Conservation (phyloP, 2,797 vertebrate genomes). For the Cirrhinus mrigala region DNA sequence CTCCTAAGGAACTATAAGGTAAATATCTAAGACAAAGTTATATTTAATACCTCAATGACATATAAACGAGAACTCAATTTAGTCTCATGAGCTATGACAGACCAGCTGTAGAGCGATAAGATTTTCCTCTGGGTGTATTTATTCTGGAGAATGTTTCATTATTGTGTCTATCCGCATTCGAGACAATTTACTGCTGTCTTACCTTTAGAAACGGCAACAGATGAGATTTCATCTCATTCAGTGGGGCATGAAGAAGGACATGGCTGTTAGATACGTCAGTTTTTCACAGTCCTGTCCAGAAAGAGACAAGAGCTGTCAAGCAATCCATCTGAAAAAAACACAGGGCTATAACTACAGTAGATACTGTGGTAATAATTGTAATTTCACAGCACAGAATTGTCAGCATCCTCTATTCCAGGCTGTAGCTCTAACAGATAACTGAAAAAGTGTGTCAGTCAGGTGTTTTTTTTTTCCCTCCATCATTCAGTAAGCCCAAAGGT, state of each 20-base stretch:
- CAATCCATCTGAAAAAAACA: slow-evolving; percentile 59
- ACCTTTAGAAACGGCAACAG: slow-evolving; percentile 51
- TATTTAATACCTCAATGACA: not conserved
- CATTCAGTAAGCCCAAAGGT: slow-evolving; percentile 13
- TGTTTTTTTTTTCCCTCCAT: slow-evolving; percentile 34
- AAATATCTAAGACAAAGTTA: not conserved
- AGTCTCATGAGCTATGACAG: not conserved
- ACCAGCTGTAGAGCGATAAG: not conserved
- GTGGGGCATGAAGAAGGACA: slow-evolving; percentile 23
- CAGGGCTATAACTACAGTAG: not conserved
- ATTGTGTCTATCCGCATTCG: not conserved
- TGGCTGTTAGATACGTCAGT: slow-evolving; percentile 16
- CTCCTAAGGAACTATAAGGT: not conserved
- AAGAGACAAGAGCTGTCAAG: slow-evolving; percentile 57
- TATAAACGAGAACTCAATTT: not conserved
- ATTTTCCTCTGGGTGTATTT: not conserved
- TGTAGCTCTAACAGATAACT: slow-evolving; percentile 66
- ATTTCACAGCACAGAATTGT: slow-evolving; percentile 18
- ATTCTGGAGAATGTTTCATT: slow-evolving; percentile 3
- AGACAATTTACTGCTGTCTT: slow-evolving; percentile 30
- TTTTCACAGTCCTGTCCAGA: slow-evolving; percentile 50
- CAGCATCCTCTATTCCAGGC: not conserved
- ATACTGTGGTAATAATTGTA: slow-evolving; percentile 60
- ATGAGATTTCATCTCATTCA: slow-evolving; percentile 53
- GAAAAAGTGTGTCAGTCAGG: slow-evolving; percentile 71